These are phyloP conservation scores for Drosophila birchii DNA, from an alignment of 2,888 invertebrate species.

Conservation along the genomic window DNA sequence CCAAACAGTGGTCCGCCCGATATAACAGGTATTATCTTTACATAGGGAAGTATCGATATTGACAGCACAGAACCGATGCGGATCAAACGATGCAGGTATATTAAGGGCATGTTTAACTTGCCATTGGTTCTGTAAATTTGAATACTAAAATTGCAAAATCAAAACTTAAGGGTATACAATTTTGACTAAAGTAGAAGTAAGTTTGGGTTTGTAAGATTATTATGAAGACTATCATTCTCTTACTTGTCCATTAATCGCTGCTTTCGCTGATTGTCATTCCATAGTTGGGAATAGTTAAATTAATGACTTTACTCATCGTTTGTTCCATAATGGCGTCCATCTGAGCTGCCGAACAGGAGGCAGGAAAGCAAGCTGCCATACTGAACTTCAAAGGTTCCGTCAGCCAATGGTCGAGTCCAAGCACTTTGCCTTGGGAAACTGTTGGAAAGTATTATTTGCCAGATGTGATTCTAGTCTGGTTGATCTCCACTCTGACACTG, in stretches of 20 bases:
- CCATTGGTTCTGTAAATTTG: constrained; percentile 28
- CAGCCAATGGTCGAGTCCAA: neutral
- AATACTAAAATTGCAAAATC: too few species aligned
- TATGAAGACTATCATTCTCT: too few species aligned
- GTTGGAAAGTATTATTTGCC: constrained; percentile 59
- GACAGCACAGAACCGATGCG: constrained; percentile 86
- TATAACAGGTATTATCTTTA: constrained; percentile 82
- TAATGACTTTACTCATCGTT: constrained; percentile 30
- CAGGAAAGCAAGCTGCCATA: constrained; percentile 69
- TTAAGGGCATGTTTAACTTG: constrained; percentile 62
- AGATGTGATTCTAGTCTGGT: neutral
- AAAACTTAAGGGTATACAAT: too few species aligned
- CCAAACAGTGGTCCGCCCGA: constrained; percentile 11
- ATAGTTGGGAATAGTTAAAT: neutral
- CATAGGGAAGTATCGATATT: constrained; percentile 84
- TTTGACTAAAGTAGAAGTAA: too few species aligned
- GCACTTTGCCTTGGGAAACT: neutral
- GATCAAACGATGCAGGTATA: constrained; percentile 46
- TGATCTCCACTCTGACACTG: constrained; percentile 45
- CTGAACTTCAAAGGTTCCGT: neutral
- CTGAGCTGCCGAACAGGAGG: constrained; percentile 52
- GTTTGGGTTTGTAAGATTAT: too few species aligned
- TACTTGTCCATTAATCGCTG: neutral
- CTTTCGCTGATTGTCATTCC: constrained; percentile 29
- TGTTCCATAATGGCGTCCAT: constrained; percentile 46